Percentiles rank a stretch among this genome's conserved stretches.
Conservation (phyloP, 1,140 invertebrate genomes). For the Tetramorium parvispinum region DNA sequence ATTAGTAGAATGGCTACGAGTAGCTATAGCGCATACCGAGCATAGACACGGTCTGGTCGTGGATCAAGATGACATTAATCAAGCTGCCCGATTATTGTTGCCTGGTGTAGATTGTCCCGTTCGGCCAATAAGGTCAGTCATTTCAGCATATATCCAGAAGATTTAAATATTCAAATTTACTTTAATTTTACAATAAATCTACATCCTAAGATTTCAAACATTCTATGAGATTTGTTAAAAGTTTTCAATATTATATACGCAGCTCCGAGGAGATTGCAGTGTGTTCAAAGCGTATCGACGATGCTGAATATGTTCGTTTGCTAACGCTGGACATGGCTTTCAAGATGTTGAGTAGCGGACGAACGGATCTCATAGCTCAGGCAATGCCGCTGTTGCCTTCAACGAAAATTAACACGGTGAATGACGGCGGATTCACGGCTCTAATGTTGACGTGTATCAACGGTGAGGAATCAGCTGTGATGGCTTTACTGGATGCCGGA, state of each 20-base stretch:
- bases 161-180: not conserved
- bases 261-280: slow-evolving; percentile 86
- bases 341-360: slow-evolving; percentile 91
- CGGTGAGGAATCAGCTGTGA: slow-evolving; percentile 92
- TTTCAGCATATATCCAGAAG: not conserved
- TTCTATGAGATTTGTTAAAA: not conserved
- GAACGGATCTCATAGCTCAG: slow-evolving; percentile 92
- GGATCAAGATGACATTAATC: slow-evolving; percentile 95
- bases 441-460: slow-evolving; percentile 93
- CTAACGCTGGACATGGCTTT: slow-evolving; percentile 93
- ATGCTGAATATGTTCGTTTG: slow-evolving; percentile 87
- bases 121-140: slow-evolving; percentile 87
- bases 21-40: slow-evolving; percentile 92
- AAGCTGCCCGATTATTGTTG: slow-evolving; percentile 93
- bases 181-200: not conserved
- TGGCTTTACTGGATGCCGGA: slow-evolving; percentile 91
- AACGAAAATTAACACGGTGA: slow-evolving; percentile 91
- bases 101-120: slow-evolving; percentile 96
- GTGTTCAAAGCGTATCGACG: slow-evolving; percentile 85
- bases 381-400: slow-evolving; percentile 91
- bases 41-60: slow-evolving; percentile 92
- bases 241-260: not conserved
- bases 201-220: not conserved
- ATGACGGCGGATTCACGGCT: slow-evolving; percentile 92
- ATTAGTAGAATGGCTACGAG: slow-evolving; percentile 94